Conservation (phyloP, 1,140 invertebrate genomes). For the Pogonomyrmex barbatus region DNA sequence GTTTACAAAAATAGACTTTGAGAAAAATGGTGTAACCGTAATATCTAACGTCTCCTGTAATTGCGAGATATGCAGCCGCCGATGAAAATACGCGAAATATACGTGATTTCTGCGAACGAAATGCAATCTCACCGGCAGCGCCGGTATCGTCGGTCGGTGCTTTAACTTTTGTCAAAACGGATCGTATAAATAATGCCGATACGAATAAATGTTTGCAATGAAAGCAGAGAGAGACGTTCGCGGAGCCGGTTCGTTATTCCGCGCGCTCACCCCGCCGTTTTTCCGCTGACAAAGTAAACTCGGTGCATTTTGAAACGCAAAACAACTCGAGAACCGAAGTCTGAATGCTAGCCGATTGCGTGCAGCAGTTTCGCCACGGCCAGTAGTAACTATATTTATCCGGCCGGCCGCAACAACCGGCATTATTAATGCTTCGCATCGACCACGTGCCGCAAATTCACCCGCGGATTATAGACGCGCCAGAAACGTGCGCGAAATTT, state of each 20-base stretch:
- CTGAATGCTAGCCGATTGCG: conserved; percentile 25
- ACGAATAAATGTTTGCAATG: conserved; percentile 54
- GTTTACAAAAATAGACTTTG: background rate
- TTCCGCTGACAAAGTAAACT: conserved; percentile 58
- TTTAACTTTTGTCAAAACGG: conserved; percentile 39
- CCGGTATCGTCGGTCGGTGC: background rate
- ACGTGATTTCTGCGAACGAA: conserved; percentile 12
- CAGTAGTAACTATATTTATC: conserved; percentile 40
- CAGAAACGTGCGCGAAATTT: conserved; percentile 1
- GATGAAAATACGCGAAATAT: background rate
- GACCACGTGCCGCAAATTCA: conserved; percentile 44
- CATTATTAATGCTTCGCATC: conserved; percentile 54
- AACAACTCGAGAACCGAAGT: conserved; percentile 37
- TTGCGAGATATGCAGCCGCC: background rate
- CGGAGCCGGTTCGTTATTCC: conserved; percentile 35
- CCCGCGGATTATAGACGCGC: conserved; percentile 17
- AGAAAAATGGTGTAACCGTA: background rate
- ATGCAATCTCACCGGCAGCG: background rate
- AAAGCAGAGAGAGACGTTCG: conserved; percentile 35
- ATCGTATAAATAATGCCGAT: conserved; percentile 52
- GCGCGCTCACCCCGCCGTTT: background rate
- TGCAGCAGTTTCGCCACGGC: conserved; percentile 21
- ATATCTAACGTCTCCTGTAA: background rate
- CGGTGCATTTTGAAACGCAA: conserved; percentile 32
- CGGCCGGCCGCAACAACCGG: conserved; percentile 15